Percentiles rank a stretch among this genome's conserved stretches.
phyloP scores from a whole-genome alignment of 2,113 vertebrate species.

The Oenanthe oenanthe region DNA sequence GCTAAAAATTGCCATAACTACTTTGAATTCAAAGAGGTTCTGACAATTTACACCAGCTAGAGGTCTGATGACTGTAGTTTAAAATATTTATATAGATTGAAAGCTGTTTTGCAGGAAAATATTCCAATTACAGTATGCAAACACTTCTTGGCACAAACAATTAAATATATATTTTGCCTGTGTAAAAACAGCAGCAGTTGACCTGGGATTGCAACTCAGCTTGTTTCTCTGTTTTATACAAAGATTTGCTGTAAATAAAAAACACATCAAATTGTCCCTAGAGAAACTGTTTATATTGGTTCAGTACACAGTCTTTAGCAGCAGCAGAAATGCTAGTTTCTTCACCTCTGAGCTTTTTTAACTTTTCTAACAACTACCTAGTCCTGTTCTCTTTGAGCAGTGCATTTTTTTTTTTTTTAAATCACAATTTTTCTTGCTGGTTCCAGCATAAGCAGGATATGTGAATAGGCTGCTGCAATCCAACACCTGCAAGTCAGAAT shows the following conservation, averaged over 20 bases:
- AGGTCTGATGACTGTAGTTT: constrained; percentile 13
- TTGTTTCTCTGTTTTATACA: neutral
- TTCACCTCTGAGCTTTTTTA: neutral
- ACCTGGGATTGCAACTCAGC: neutral
- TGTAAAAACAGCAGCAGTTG: constrained; percentile 23
- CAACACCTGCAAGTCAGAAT: neutral
- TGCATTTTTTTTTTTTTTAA: neutral
- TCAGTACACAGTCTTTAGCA: neutral
- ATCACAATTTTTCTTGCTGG: neutral
- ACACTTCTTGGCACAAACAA: neutral
- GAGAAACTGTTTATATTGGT: neutral
- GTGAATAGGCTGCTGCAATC: neutral
- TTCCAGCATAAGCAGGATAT: neutral
- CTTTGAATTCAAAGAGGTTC: constrained; percentile 50
- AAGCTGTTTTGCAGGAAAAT: constrained; percentile 27
- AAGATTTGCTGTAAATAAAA: constrained; percentile 22
- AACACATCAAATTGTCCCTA: neutral
- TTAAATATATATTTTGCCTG: constrained; percentile 20
- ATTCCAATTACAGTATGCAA: constrained; percentile 37
- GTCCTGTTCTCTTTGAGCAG: neutral
- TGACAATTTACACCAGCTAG: constrained; percentile 32
- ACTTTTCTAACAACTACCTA: neutral
- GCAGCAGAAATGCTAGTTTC: neutral
- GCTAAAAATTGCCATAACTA: constrained; percentile 30
- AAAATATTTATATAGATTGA: constrained; percentile 51